These are phyloP conservation scores for Ernsta delagoae DNA, from an alignment of 2,888 invertebrate genomes.

Conservation along the genomic window DNA sequence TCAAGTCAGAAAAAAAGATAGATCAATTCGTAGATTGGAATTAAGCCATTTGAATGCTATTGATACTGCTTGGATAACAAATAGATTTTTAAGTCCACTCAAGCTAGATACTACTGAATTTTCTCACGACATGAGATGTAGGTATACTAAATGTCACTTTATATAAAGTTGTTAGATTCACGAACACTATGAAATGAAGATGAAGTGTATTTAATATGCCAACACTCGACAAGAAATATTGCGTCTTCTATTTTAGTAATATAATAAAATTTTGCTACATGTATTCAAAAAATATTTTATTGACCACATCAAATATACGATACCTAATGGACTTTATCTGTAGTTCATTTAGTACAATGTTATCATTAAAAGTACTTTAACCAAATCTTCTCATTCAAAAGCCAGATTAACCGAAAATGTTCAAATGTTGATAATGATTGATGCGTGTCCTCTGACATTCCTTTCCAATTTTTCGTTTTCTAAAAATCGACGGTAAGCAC, in stretches of 20 bases:
- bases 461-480: constrained; percentile 64
- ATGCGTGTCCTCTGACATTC: constrained; percentile 69
- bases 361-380: background rate
- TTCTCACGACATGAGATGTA: too few species aligned
- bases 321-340: too few species aligned
- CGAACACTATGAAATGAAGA: too few species aligned
- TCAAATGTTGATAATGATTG: constrained; percentile 60
- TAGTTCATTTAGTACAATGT: background rate
- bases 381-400: constrained; percentile 46
- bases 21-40: constrained; percentile 14
- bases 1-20: constrained; percentile 18
- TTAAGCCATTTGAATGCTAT: background rate
- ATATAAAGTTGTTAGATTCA: too few species aligned
- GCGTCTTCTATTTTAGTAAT: too few species aligned
- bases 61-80: background rate
- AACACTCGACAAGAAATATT: too few species aligned
- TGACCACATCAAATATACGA: background rate
- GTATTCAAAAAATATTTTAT: too few species aligned
- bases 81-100: background rate
- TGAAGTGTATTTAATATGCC: too few species aligned
- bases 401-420: constrained; percentile 36
- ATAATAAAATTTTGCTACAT: too few species aligned
- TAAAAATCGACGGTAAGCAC: constrained; percentile 77
- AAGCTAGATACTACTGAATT: background rate
- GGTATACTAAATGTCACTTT: too few species aligned